Evolutionary conservation across 2,888 invertebrate species (phyloP).

Genomic region (Schrankia costaestrigalis): DNA sequence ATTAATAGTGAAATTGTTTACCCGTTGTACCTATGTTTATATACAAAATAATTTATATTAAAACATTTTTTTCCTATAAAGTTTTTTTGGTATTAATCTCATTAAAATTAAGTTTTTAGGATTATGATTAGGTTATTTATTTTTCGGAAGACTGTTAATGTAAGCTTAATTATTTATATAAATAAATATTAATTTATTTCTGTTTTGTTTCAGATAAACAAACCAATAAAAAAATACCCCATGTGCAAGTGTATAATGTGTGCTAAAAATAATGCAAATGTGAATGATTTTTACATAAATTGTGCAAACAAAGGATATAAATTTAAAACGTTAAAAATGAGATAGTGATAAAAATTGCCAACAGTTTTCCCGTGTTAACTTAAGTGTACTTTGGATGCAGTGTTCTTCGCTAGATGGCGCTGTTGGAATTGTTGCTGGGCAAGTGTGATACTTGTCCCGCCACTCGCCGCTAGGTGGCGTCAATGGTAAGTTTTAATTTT

Average conservation of each 20-base stretch:
- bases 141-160: neutral
- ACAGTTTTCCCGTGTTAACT: constrained; percentile 42
- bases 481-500: constrained; percentile 48
- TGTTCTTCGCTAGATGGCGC: constrained; percentile 68
- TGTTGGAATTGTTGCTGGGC: constrained; percentile 54
- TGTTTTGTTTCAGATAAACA: constrained; percentile 64
- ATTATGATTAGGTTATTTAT: neutral
- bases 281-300: constrained; percentile 46
- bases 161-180: neutral
- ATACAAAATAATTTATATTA: too few species aligned
- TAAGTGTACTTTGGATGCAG: constrained; percentile 75
- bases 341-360: constrained; percentile 32
- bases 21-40: too few species aligned
- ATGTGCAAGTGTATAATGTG: constrained; percentile 62
- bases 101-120: too few species aligned
- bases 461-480: constrained; percentile 58
- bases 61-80: too few species aligned
- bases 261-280: constrained; percentile 48
- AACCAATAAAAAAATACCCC: constrained; percentile 55
- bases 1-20: too few species aligned
- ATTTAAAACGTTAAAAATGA: constrained; percentile 39
- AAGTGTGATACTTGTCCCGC: constrained; percentile 52
- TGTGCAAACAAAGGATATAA: constrained; percentile 43
- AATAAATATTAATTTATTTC: constrained; percentile 1
- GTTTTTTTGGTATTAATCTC: too few species aligned